A percentile compares a stretch with the other conserved stretches of the same genome.
Evolutionary conservation across 2,113 vertebrate genomes (phyloP).

Genomic region (Malurus melanocephalus): DNA sequence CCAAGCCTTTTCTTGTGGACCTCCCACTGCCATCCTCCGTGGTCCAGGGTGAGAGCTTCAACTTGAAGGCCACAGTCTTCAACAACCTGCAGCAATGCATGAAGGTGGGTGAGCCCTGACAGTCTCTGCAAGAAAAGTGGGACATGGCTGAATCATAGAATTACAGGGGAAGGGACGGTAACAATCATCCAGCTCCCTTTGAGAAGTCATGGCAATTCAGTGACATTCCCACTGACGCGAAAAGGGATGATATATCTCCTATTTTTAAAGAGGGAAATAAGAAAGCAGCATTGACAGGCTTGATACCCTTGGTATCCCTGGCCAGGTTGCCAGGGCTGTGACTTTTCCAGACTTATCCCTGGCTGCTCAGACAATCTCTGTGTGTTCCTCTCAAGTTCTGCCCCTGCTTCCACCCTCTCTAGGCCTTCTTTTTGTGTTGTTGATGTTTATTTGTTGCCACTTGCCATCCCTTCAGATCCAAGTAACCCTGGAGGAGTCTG

Average conservation of each 20-base stretch:
- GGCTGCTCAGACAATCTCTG: neutral
- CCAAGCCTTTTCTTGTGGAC: constrained; percentile 85
- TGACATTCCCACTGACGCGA: rapidly evolving
- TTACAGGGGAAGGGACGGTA: neutral
- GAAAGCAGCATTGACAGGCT: too few relatives aligned
- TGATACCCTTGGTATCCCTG: neutral
- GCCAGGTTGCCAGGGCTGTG: neutral
- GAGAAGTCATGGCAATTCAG: neutral
- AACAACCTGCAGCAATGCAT: constrained; percentile 72
- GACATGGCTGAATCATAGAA: neutral
- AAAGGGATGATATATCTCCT: neutral
- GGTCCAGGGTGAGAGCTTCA: constrained; percentile 80
- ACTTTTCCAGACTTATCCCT: neutral
- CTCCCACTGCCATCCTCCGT: constrained; percentile 82
- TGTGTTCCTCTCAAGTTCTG: neutral
- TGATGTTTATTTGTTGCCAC: neutral
- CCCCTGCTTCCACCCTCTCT: neutral
- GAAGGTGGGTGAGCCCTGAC: constrained; percentile 51
- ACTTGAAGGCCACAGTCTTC: constrained; percentile 79
- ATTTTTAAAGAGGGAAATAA: neutral
- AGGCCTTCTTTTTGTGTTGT: neutral
- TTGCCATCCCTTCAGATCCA: constrained; percentile 61
- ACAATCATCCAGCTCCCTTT: neutral
- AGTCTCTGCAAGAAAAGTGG: neutral
- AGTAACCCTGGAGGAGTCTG: constrained; percentile 46